Conservation (phyloP, 2,888 invertebrate species). For the Punctoribates punctum region DNA sequence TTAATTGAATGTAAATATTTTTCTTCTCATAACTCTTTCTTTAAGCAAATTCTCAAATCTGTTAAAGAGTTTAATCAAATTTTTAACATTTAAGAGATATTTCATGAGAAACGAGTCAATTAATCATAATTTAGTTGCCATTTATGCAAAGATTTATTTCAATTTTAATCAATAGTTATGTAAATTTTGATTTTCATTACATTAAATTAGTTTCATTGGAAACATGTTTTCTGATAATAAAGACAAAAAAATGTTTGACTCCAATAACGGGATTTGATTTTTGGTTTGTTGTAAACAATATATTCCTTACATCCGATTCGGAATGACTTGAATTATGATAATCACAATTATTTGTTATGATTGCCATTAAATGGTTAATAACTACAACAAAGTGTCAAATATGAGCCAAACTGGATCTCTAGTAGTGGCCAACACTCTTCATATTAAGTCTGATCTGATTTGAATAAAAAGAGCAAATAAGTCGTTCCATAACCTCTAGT, state of each 20-base stretch:
- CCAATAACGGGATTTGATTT: too few relatives aligned
- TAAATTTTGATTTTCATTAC: neutral
- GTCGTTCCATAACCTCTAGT: neutral
- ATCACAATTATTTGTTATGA: too few relatives aligned
- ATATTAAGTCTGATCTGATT: neutral
- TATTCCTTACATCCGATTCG: too few relatives aligned
- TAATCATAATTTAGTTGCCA: neutral
- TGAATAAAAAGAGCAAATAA: neutral
- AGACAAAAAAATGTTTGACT: too few relatives aligned
- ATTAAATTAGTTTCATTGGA: neutral
- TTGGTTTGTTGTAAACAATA: too few relatives aligned
- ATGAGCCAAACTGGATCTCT: neutral
- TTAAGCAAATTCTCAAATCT: neutral
- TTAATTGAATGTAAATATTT: neutral
- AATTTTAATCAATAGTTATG: slow-evolving; percentile 4
- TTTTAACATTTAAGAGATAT: neutral
- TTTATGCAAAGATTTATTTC: neutral
- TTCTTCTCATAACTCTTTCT: neutral
- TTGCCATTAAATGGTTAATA: neutral
- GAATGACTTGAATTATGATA: too few relatives aligned
- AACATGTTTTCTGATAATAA: neutral
- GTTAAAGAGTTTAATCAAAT: neutral
- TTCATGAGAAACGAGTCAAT: neutral
- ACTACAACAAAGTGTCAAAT: neutral
- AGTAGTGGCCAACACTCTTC: neutral